phyloP scores from a whole-genome alignment of 2,113 vertebrate genomes.

The Genyomyrus donnyi region DNA sequence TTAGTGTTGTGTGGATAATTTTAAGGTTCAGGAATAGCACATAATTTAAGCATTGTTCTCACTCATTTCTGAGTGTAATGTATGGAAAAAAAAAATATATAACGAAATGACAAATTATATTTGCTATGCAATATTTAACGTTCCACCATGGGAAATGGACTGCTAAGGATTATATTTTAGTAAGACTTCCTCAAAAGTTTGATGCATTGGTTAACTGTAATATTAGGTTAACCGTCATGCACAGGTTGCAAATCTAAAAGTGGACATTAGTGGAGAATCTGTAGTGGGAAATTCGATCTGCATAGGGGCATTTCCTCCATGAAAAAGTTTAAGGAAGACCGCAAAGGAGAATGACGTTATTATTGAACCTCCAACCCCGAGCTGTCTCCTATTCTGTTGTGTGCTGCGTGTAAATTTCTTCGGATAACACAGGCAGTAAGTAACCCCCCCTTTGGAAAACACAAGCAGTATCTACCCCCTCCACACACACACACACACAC shows the following conservation, averaged over 20 bases:
- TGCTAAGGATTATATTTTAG: neutral
- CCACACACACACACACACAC: neutral
- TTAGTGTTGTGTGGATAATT: neutral
- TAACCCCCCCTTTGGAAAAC: neutral
- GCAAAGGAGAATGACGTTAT: neutral
- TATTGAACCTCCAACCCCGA: neutral
- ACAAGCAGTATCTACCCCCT: no score
- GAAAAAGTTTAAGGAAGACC: neutral
- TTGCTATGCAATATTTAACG: neutral
- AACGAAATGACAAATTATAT: neutral
- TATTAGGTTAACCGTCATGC: neutral
- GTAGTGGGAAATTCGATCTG: neutral
- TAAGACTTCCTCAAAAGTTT: neutral
- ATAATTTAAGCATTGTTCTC: neutral
- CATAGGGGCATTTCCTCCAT: neutral
- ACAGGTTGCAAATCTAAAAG: neutral
- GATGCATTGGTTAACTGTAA: neutral
- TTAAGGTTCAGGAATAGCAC: neutral
- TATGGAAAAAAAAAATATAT: neutral
- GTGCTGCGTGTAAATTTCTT: neutral
- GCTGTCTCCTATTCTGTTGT: neutral
- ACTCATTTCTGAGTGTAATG: neutral
- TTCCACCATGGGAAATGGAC: neutral
- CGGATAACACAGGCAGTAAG: neutral
- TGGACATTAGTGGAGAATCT: neutral